Percentiles rank a stretch among this genome's conserved stretches.
These are phyloP conservation scores for Sus cebifrons DNA, from an alignment of 2,797 vertebrate genomes.

Conservation along the genomic window DNA sequence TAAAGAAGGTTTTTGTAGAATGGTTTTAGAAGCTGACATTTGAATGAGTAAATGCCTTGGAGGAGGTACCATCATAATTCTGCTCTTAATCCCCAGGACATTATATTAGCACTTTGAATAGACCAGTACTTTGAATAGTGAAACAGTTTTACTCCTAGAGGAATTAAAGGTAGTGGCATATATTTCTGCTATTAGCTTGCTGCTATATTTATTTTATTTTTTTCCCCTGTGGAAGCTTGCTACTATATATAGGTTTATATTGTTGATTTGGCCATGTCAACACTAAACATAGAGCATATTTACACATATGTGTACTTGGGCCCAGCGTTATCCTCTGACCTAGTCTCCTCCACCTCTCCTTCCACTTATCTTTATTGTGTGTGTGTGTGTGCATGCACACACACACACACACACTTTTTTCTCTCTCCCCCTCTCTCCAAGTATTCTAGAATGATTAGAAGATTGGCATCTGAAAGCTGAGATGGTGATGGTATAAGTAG, in stretches of 20 bases:
- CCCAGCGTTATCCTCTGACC: background rate
- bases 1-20: background rate
- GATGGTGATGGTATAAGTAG: background rate
- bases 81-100: background rate
- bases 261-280: background rate
- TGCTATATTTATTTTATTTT: background rate
- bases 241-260: background rate
- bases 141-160: background rate
- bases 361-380: no score
- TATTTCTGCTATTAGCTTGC: background rate
- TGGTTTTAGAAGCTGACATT: slow-evolving; percentile 11
- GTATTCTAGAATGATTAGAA: background rate
- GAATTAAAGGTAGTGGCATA: background rate
- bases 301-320: background rate
- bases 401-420: background rate
- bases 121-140: background rate
- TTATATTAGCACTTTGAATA: background rate
- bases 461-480: slow-evolving; percentile 1
- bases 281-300: background rate
- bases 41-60: background rate
- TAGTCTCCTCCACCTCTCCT: no score
- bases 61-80: background rate
- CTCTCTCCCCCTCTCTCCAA: no score
- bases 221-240: background rate
- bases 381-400: no score